Base-by-base conservation (phyloP, 2,113 vertebrate species). In the Zosterops pallidus region DNA sequence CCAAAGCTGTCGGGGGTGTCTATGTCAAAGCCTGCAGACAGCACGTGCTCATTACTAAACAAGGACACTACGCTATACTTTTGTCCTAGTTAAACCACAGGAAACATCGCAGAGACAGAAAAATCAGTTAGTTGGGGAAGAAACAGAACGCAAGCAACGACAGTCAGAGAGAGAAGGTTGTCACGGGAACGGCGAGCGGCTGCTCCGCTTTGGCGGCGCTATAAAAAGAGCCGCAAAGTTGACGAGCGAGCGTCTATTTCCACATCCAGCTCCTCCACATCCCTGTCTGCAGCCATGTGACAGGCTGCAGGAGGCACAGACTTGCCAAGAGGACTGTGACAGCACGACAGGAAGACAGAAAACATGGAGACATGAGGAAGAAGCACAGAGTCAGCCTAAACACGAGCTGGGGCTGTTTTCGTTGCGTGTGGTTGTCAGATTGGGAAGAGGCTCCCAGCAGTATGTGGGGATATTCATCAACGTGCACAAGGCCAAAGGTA, bases 11-110 rank as follows among this genome's bases (percentile, higher is more conserved):
- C 99, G 11, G 99, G 99, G 69, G 99, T 99, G 98, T 99, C 99
- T 96, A 99, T 99, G 97, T 99, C 99, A 98, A 99, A 99, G 98
- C 99, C 99, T 99, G 99, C 98, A 98, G 98, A 99, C 98, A 99
- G 98, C 98, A 99, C 98, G 98, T 97, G 98, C 98, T 99, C 98
- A 97, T 99, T 99, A 99, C 98, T 98, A 98, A 99, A 98, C 97
- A 98, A 98, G 98, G 98, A 99, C 97, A 99, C 98, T 98, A 99
- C 97, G 98, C 98, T 99, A 99, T 97, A 98, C 98, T 99, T 99
- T 98, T 98, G 98, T 97, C 99, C 99, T 99, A 98, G 98, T 95
- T 97, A 98, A 97, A 97, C 97, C 98, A 97, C 97, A 97, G 96
- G 98, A 98, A 97, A 98, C 97, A 97, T 97, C 69, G 97, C 98